phyloP scores from a whole-genome alignment of 1,140 invertebrate species.

The Drosophila chauvacae region DNA sequence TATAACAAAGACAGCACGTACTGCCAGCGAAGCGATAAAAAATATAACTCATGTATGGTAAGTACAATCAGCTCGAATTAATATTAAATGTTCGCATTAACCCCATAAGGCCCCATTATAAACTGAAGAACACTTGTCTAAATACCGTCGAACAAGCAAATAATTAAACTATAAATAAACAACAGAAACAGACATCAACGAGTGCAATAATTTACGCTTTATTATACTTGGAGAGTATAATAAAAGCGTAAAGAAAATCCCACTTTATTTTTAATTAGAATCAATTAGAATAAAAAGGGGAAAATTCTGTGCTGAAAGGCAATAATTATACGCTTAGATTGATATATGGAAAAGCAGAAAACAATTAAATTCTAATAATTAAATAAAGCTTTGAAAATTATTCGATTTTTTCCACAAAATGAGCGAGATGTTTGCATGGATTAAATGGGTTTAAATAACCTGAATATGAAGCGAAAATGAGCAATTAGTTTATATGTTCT shows the following conservation, averaged over 20 bases:
- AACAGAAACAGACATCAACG: constrained; percentile 44
- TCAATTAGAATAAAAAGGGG: constrained; percentile 40
- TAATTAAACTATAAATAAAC: constrained; percentile 55
- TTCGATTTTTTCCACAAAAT: neutral
- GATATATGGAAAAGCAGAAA: constrained; percentile 2
- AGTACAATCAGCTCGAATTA: constrained; percentile 25
- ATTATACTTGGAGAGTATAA: constrained; percentile 31
- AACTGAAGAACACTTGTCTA: constrained; percentile 44
- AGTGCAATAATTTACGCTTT: constrained; percentile 30
- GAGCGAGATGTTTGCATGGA: neutral
- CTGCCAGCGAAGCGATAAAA: constrained; percentile 6
- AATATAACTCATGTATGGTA: constrained; percentile 4
- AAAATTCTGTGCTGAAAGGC: constrained; percentile 13
- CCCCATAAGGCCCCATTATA: constrained; percentile 30
- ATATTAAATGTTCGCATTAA: constrained; percentile 37
- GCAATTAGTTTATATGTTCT: neutral
- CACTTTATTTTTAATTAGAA: constrained; percentile 21
- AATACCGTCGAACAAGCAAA: constrained; percentile 41
- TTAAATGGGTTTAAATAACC: neutral
- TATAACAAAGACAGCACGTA: constrained; percentile 25
- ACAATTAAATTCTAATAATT: neutral
- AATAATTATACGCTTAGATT: constrained; percentile 15
- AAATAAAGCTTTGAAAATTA: neutral
- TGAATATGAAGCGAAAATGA: neutral
- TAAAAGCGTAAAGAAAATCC: constrained; percentile 20